A percentile compares a stretch with the other conserved stretches of the same genome.
Conservation (phyloP, 2,888 invertebrate species). For the Argyra leucocephala region DNA sequence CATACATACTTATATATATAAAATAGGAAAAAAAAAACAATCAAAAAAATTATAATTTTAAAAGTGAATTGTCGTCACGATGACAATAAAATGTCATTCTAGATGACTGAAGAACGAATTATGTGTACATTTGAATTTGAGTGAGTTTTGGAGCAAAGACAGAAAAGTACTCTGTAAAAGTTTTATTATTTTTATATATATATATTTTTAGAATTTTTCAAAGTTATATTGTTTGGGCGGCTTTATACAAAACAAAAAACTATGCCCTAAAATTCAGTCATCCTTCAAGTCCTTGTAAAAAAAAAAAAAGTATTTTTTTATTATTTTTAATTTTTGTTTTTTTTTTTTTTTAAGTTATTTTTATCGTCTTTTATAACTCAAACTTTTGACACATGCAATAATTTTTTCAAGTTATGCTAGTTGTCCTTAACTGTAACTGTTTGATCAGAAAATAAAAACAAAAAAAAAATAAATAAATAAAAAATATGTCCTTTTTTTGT, state of each 20-base stretch:
- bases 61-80: conserved; percentile 6
- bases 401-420: neutral
- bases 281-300: too few species aligned
- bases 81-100: conserved; percentile 6
- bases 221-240: too few species aligned
- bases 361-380: neutral
- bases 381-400: conserved; percentile 6
- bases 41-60: neutral
- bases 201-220: too few species aligned
- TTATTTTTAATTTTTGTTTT: neutral
- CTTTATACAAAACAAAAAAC: too few species aligned
- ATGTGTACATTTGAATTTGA: neutral
- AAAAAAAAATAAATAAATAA: neutral
- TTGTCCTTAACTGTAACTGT: conserved; percentile 1
- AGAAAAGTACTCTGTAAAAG: neutral
- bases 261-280: too few species aligned
- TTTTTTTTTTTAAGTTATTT: neutral
- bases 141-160: too few species aligned
- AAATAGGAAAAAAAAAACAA: neutral
- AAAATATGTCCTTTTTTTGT: too few species aligned
- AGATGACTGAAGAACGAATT: neutral
- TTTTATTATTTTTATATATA: neutral
- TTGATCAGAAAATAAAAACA: neutral
- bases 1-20: neutral
- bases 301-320: too few species aligned